Evolutionary conservation across 2,888 invertebrate species (phyloP).

Genomic region (Dendrolimus pini): DNA sequence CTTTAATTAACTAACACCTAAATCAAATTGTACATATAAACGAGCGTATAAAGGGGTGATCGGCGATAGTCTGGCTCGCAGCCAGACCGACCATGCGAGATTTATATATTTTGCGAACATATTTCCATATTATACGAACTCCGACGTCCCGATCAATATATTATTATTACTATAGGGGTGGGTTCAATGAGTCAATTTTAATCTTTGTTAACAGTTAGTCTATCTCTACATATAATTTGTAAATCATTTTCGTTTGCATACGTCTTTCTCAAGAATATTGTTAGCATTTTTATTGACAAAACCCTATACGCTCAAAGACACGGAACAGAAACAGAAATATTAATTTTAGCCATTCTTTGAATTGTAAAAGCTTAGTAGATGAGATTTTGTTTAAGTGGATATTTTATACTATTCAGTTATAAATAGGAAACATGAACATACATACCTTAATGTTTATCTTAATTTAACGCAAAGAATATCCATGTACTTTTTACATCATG

Average conservation of each 20-base stretch:
- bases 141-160: constrained; percentile 4
- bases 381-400: too few species aligned
- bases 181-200: constrained; percentile 3
- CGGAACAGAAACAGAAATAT: too few species aligned
- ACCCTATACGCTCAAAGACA: too few species aligned
- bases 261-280: too few species aligned
- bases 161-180: constrained; percentile 2
- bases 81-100: constrained; percentile 49
- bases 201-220: constrained; percentile 4
- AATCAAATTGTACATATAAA: constrained; percentile 28
- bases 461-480: too few species aligned
- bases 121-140: constrained; percentile 28
- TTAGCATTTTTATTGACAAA: too few species aligned
- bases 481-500: too few species aligned
- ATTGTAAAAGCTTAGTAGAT: too few species aligned
- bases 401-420: too few species aligned
- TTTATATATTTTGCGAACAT: constrained; percentile 38
- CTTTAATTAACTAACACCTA: constrained; percentile 36
- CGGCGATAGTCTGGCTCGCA: constrained; percentile 34
- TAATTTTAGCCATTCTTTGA: too few species aligned
- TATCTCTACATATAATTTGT: constrained; percentile 1
- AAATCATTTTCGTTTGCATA: not conserved
- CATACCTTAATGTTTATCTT: too few species aligned
- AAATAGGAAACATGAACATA: too few species aligned
- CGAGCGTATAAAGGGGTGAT: constrained; percentile 23